These are phyloP conservation scores for Jacana jacana DNA, from an alignment of 2,113 vertebrate genomes.

Conservation along the genomic window DNA sequence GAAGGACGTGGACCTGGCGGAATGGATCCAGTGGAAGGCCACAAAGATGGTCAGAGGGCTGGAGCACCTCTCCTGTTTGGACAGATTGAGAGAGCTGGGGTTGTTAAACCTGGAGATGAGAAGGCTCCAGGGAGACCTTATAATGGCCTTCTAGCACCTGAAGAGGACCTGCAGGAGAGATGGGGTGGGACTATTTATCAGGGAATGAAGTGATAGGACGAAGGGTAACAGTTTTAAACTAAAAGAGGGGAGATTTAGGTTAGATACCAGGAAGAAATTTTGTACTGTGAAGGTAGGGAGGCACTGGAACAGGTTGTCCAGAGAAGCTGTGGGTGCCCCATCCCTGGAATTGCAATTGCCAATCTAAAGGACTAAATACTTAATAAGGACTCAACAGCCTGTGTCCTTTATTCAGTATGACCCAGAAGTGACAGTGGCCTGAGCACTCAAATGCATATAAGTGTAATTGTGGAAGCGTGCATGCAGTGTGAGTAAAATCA, in stretches of 20 bases:
- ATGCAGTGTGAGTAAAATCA: background rate
- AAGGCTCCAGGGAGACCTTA: background rate
- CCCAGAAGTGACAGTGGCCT: background rate
- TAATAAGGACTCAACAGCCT: background rate
- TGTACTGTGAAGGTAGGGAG: background rate
- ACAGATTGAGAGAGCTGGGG: background rate
- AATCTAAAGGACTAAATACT: background rate
- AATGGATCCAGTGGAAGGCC: background rate
- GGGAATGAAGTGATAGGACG: background rate
- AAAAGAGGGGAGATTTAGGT: background rate
- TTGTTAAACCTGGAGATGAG: background rate
- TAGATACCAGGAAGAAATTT: background rate
- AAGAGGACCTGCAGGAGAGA: background rate
- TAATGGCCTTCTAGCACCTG: background rate
- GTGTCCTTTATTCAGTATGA: background rate
- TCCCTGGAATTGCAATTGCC: background rate
- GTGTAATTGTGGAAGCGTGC: background rate
- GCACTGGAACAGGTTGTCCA: background rate
- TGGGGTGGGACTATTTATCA: too few relatives aligned
- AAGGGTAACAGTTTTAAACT: background rate
- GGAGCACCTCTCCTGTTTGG: background rate
- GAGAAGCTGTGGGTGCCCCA: background rate
- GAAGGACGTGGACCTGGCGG: background rate
- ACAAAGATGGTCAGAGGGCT: background rate
- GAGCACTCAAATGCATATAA: background rate